phyloP scores from a whole-genome alignment of 2,797 vertebrate genomes.

The Propithecus deckenii region DNA sequence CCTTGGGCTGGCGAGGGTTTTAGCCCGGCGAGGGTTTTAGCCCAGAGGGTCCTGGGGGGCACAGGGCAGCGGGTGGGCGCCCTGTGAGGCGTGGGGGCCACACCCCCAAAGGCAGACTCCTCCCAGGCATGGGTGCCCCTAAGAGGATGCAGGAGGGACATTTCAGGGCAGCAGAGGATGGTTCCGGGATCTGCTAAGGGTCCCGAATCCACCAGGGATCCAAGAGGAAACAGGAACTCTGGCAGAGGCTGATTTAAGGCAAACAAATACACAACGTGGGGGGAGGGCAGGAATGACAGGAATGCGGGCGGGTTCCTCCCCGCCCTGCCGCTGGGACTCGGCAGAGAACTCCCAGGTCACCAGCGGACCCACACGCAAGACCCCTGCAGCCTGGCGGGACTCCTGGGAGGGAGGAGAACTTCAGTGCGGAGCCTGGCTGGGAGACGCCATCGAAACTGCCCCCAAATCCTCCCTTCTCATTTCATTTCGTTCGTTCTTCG shows the following conservation, averaged over 20 bases:
- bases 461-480: no score
- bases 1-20: not conserved
- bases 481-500: not conserved
- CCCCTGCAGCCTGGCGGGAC: no score
- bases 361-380: not conserved
- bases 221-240: not conserved
- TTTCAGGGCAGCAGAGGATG: not conserved
- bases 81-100: not conserved
- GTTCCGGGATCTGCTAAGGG: not conserved
- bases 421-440: not conserved
- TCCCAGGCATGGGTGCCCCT: not conserved
- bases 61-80: not conserved
- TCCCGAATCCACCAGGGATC: not conserved
- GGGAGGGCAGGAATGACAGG: not conserved
- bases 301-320: not conserved
- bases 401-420: not conserved
- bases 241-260: constrained; percentile 22
- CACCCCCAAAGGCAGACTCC: not conserved
- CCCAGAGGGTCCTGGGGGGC: fast-evolving
- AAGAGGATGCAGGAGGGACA: not conserved
- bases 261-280: constrained; percentile 62
- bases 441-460: no score
- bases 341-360: not conserved
- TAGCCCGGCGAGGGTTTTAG: not conserved
- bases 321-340: fast-evolving